Percentiles rank a stretch among this genome's conserved stretches.
Conservation (phyloP, 2,888 invertebrate species). For the Salticus scenicus region DNA sequence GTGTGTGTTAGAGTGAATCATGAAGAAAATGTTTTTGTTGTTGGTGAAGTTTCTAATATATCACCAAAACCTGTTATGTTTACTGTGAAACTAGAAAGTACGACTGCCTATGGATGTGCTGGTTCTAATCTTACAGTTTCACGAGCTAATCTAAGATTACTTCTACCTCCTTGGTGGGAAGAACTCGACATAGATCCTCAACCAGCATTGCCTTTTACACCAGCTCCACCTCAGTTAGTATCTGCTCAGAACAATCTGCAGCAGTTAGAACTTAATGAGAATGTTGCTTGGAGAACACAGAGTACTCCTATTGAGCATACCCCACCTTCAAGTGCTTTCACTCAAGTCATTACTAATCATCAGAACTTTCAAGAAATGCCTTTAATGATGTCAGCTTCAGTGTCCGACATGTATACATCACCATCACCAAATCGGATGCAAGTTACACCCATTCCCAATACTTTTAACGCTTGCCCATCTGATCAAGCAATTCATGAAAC, state of each 20-base stretch:
- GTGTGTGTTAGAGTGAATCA: slow-evolving; percentile 82
- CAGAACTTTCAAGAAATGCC: slow-evolving; percentile 51
- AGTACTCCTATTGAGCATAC: slow-evolving; percentile 46
- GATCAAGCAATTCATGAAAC: slow-evolving; percentile 56
- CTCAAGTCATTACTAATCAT: slow-evolving; percentile 65
- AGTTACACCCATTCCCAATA: slow-evolving; percentile 31
- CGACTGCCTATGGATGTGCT: slow-evolving; percentile 40
- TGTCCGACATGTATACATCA: slow-evolving; percentile 40
- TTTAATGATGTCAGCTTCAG: slow-evolving; percentile 33
- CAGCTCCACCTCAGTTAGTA: slow-evolving; percentile 46
- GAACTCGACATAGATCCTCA: slow-evolving; percentile 85
- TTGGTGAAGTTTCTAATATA: slow-evolving; percentile 86
- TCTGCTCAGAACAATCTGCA: slow-evolving; percentile 42
- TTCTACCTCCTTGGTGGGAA: slow-evolving; percentile 97
- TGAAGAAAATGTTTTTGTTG: slow-evolving; percentile 85
- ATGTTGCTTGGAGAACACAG: slow-evolving; percentile 41
- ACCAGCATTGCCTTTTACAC: slow-evolving; percentile 81
- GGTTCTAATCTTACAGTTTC: slow-evolving; percentile 81
- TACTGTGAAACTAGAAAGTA: slow-evolving; percentile 79
- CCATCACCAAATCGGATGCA: slow-evolving; percentile 47
- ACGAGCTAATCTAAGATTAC: slow-evolving; percentile 90
- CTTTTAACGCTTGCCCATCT: slow-evolving; percentile 29
- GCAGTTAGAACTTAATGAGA: slow-evolving; percentile 44
- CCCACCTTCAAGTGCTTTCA: slow-evolving; percentile 62
- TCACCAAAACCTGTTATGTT: slow-evolving; percentile 82